Conservation (phyloP, 2,113 vertebrate genomes). For the Cathartes aura region DNA sequence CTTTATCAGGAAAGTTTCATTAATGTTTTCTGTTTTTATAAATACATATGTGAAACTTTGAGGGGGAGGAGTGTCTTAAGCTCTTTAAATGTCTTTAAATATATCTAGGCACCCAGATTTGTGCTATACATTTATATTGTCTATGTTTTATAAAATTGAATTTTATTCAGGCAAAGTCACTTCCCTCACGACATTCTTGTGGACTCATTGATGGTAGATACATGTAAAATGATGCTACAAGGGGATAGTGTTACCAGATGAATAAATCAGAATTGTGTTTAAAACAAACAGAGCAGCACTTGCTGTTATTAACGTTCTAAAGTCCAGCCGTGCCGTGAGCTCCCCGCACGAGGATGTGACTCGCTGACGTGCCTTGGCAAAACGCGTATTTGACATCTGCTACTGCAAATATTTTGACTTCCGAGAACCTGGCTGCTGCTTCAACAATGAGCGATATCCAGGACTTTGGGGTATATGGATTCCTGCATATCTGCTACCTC, state of each 20-base stretch:
- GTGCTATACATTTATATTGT: neutral
- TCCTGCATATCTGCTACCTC: neutral
- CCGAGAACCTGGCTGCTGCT: neutral
- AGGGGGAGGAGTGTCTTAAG: neutral
- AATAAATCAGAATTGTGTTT: neutral
- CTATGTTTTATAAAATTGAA: neutral
- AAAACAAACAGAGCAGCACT: neutral
- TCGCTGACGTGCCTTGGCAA: neutral
- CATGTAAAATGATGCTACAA: neutral
- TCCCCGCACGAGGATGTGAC: neutral
- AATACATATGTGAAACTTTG: neutral
- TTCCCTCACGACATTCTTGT: neutral
- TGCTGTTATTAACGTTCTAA: neutral
- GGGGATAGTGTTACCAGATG: neutral
- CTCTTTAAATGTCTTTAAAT: neutral
- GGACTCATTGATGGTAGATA: neutral
- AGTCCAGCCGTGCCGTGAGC: rapidly evolving
- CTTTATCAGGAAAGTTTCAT: neutral
- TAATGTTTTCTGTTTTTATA: neutral
- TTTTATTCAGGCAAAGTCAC: neutral
- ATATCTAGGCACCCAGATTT: neutral
- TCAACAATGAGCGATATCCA: rapidly evolving
- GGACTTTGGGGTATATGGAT: neutral
- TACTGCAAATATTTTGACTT: neutral
- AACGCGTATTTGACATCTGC: neutral